Evolutionary conservation across 2,113 vertebrate species (phyloP), one percentile per base, ranked within the genome.

Genomic region (Chrysemys picta): DNA sequence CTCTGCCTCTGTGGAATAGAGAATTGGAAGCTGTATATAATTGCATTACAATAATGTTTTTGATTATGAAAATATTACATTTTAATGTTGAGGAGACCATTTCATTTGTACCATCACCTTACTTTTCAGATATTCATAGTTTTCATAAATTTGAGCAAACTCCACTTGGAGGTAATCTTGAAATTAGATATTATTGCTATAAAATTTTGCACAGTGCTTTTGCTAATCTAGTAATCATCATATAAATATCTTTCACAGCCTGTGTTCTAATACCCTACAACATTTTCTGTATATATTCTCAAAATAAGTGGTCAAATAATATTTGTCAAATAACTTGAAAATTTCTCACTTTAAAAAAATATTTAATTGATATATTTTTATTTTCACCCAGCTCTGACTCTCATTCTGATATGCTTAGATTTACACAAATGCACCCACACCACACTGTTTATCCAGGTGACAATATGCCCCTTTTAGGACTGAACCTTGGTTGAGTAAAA

Each of bases 31-130:
- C 29, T 95, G 92, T 79, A 88, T 94, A 31, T 93, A 96, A 96
- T 95, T 91, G 84, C 47, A 94, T 97, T 94, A 94, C 88, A 95
- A 50, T 3, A 3, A 91, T 95, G 93, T 95, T 95, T 97, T 94
- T 92, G 83, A 85, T 95, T 95, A 87, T 0, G 0, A 96, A 97
- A 91, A 92, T 92, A 88, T 0, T 95, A 56, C 87, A 47, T 95
- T 96, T 96, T 93, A 83, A 92, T 83, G 95, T 90, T 54, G 86
- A 95, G 82, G 38, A 94, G 59, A 31, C 84, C 78, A 87, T 95
- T 94, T 79, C 6, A 7, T 90, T 93, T 88, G 54, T 85, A 69
- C 81, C 65, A n/a, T 19, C 17, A n/a, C 79, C 50, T 69, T 59
- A 89, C 35, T 83, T 92, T 57, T 59, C 25, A 22, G 85, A 82